Conservation (phyloP, 2,888 invertebrate species). For the Lepetodrilus schrolli region DNA sequence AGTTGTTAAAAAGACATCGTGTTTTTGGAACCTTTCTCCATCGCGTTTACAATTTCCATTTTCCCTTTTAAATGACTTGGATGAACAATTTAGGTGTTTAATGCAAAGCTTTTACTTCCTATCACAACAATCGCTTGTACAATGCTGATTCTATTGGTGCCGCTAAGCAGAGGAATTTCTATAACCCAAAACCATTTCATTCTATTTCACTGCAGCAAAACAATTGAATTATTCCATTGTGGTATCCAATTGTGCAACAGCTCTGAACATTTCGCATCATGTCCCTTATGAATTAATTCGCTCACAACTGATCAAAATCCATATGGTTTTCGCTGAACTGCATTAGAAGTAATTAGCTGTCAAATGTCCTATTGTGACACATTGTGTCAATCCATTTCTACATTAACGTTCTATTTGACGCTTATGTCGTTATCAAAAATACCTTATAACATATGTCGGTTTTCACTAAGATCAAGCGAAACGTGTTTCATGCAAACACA, state of each 20-base stretch:
- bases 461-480: background rate
- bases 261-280: background rate
- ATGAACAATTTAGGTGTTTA: slow-evolving; percentile 3
- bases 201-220: slow-evolving; percentile 23
- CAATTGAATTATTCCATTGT: slow-evolving; percentile 15
- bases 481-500: slow-evolving; percentile 9
- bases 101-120: background rate
- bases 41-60: background rate
- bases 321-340: background rate
- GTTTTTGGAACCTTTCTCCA: background rate
- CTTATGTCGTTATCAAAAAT: slow-evolving; percentile 13
- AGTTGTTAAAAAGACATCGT: slow-evolving; percentile 1
- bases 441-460: slow-evolving; percentile 3
- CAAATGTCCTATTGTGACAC: slow-evolving; percentile 14
- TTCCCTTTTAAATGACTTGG: background rate
- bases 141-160: background rate
- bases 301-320: slow-evolving; percentile 6
- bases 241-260: background rate
- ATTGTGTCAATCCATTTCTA: slow-evolving; percentile 20
- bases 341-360: slow-evolving; percentile 18
- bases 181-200: background rate
- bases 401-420: slow-evolving; percentile 10
- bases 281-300: slow-evolving; percentile 21
- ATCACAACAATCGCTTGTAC: background rate
- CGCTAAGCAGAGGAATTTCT: background rate